These are phyloP conservation scores for Flexamia atlantica DNA, from an alignment of 2,888 invertebrate genomes.

Conservation along the genomic window DNA sequence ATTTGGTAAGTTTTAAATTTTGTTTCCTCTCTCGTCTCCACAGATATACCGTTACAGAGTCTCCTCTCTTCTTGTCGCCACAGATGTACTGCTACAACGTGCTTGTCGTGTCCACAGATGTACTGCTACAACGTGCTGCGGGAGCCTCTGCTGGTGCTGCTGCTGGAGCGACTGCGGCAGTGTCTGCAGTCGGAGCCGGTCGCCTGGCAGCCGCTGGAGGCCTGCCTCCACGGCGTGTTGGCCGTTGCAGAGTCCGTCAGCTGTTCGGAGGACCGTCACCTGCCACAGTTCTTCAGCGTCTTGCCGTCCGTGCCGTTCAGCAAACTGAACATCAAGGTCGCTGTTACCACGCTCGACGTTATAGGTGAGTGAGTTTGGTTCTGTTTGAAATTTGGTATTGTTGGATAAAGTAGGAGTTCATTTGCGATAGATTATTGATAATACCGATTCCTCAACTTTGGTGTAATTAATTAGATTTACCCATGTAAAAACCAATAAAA, in stretches of 20 bases:
- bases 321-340: conserved; percentile 79
- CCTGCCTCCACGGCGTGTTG: conserved; percentile 82
- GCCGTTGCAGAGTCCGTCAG: conserved; percentile 82
- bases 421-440: too few species aligned
- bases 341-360: conserved; percentile 86
- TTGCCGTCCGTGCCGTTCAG: conserved; percentile 81
- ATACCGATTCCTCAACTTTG: too few species aligned
- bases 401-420: too few species aligned
- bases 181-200: conserved; percentile 75
- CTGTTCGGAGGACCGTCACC: conserved; percentile 78
- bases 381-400: too few species aligned
- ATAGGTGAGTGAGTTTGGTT: conserved; percentile 80
- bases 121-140: conserved; percentile 92
- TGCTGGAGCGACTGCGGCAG: conserved; percentile 81
- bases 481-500: too few species aligned
- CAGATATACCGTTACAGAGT: too few species aligned
- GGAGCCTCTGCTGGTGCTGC: conserved; percentile 83
- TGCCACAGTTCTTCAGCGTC: conserved; percentile 79
- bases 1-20: too few species aligned
- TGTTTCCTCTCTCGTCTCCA: too few species aligned
- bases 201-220: conserved; percentile 78
- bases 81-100: too few species aligned
- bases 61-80: too few species aligned
- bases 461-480: too few species aligned
- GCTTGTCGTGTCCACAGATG: conserved; percentile 77